phyloP scores from a whole-genome alignment of 1,140 invertebrate genomes.

The Pseudomyrmex flavicornis region DNA sequence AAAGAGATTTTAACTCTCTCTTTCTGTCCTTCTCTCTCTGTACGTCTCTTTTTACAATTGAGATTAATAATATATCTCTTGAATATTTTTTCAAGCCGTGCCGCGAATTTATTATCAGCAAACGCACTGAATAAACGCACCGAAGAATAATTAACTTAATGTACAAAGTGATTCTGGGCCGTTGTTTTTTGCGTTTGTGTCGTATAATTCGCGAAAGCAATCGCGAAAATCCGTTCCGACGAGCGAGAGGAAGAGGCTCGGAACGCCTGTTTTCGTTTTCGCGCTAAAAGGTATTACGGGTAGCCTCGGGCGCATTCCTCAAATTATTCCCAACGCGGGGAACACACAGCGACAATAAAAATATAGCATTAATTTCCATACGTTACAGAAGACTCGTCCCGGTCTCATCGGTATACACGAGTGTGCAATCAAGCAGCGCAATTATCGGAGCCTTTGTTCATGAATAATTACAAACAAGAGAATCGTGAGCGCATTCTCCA shows the following conservation, averaged over 20 bases:
- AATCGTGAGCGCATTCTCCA: constrained; percentile 63
- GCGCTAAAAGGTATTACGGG: constrained; percentile 50
- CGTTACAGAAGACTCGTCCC: constrained; percentile 72
- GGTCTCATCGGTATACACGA: constrained; percentile 74
- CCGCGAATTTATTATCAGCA: constrained; percentile 45
- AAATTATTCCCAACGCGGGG: constrained; percentile 66
- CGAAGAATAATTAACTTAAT: constrained; percentile 45
- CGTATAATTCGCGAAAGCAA: constrained; percentile 57
- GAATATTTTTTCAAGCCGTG: constrained; percentile 30
- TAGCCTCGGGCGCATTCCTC: constrained; percentile 67
- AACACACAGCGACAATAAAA: constrained; percentile 73
- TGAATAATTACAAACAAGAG: constrained; percentile 81
- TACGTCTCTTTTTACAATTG: background rate
- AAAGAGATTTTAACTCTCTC: background rate
- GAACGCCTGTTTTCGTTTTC: constrained; percentile 59
- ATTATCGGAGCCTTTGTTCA: constrained; percentile 81
- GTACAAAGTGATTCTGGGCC: constrained; percentile 55
- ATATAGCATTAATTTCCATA: constrained; percentile 80
- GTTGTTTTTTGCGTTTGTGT: constrained; percentile 53
- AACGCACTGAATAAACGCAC: constrained; percentile 45
- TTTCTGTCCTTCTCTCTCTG: too few relatives aligned
- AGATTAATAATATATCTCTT: constrained; percentile 38
- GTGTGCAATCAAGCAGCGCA: constrained; percentile 80
- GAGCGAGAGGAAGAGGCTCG: constrained; percentile 45
- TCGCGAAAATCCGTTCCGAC: constrained; percentile 53